These are phyloP conservation scores for Drosophila picticornis DNA, from an alignment of 2,888 invertebrate species.

Conservation along the genomic window DNA sequence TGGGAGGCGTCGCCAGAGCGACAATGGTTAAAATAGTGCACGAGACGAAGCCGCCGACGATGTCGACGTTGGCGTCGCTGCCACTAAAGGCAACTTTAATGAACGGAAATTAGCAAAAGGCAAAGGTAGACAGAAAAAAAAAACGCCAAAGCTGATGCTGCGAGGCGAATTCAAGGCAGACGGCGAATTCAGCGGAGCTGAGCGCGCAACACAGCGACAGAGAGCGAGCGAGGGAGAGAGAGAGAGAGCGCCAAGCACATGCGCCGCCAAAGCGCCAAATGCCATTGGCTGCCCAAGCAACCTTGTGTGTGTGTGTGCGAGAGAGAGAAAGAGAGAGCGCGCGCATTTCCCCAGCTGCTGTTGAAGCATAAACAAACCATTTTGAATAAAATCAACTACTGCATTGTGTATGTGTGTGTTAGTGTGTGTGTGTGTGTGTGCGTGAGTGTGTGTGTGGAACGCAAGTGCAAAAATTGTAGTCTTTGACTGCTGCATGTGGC, in stretches of 20 bases:
- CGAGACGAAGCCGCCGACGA: constrained; percentile 44
- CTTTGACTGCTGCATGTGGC: constrained; percentile 62
- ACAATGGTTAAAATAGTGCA: constrained; percentile 61
- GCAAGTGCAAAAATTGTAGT: constrained; percentile 58
- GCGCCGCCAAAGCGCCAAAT: constrained; percentile 70
- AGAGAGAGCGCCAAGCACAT: constrained; percentile 60
- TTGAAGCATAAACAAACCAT: constrained; percentile 78
- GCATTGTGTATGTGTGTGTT: constrained; percentile 6
- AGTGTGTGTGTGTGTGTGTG: not conserved
- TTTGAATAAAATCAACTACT: constrained; percentile 78
- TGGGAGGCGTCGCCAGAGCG: constrained; percentile 24
- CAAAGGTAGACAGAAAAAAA: constrained; percentile 48
- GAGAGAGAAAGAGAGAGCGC: constrained; percentile 35
- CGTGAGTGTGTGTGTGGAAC: constrained; percentile 58
- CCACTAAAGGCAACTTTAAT: constrained; percentile 73
- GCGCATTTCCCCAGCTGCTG: constrained; percentile 64
- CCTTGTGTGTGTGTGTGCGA: constrained; percentile 27
- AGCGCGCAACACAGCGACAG: not conserved
- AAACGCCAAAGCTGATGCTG: constrained; percentile 51
- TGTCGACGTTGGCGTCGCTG: constrained; percentile 17
- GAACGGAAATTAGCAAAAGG: constrained; percentile 80
- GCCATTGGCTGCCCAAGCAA: constrained; percentile 58
- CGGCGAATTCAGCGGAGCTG: constrained; percentile 46
- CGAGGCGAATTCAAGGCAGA: constrained; percentile 28
- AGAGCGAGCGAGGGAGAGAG: constrained; percentile 20